Conservation (phyloP, 2,113 vertebrate species). For the Marcusenius ussheri region DNA sequence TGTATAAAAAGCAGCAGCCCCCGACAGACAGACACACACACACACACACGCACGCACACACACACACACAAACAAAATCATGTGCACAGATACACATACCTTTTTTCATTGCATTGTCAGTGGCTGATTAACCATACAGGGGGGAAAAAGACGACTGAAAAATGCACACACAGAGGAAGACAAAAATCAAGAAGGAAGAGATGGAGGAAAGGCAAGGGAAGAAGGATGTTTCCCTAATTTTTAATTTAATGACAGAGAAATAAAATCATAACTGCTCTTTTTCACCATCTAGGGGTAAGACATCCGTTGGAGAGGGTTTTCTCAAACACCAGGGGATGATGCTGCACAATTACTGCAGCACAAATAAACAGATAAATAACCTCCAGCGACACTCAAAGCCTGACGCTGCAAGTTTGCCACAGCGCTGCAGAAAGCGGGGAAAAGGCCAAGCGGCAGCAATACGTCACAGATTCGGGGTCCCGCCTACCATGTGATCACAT, state of each 20-base stretch:
- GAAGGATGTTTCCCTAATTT: neutral
- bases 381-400: neutral
- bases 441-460: neutral
- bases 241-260: constrained; percentile 6
- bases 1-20: constrained; percentile 55
- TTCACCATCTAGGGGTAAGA: neutral
- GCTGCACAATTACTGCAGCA: constrained; percentile 17
- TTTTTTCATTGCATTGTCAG: constrained; percentile 49
- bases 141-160: constrained; percentile 19
- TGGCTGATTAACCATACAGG: constrained; percentile 47
- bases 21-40: constrained; percentile 23
- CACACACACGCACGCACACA: constrained; percentile 26
- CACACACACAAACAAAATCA: neutral
- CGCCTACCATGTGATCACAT: neutral
- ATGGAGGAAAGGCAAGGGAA: neutral
- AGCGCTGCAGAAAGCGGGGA: neutral
- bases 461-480: neutral
- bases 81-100: constrained; percentile 4
- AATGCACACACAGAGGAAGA: neutral
- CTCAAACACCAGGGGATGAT: neutral
- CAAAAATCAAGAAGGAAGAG: constrained; percentile 15
- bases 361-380: constrained; percentile 5
- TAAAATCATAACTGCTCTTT: neutral
- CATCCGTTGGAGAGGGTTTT: neutral
- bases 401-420: constrained; percentile 5